Percentiles rank a stretch among this genome's conserved stretches.
These are phyloP conservation scores for Erinaceus europaeus DNA, from an alignment of 2,113 vertebrate genomes.

Conservation along the genomic window DNA sequence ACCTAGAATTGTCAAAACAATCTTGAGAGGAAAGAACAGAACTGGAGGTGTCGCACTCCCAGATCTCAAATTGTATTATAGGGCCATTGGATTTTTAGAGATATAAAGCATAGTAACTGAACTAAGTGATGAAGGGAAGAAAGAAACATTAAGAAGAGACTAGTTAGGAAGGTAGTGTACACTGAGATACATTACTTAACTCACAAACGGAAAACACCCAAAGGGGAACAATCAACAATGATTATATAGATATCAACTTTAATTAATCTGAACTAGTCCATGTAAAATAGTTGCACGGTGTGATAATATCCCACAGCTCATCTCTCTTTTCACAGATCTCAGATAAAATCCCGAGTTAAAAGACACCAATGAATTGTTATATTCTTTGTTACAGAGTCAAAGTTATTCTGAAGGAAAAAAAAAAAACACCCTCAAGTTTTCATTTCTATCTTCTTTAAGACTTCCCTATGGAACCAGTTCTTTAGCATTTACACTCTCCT, in stretches of 20 bases:
- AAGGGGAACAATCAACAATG: neutral
- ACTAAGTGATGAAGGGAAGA: neutral
- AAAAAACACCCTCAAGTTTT: neutral
- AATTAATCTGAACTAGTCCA: neutral
- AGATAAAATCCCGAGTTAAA: neutral
- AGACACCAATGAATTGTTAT: neutral
- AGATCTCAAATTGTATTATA: too few relatives aligned
- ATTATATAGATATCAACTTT: neutral
- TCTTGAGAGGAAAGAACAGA: too few relatives aligned
- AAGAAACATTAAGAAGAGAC: neutral
- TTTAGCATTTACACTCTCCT: neutral
- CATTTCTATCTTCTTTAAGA: neutral
- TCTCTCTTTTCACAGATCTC: neutral
- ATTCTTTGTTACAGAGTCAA: conserved; percentile 1
- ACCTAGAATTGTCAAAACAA: too few relatives aligned
- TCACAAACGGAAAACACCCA: neutral
- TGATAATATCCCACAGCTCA: neutral
- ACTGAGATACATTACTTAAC: neutral
- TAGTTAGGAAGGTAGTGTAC: neutral
- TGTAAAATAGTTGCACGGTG: too few relatives aligned
- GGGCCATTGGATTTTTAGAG: too few relatives aligned
- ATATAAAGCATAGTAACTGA: neutral
- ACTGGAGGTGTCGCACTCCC: too few relatives aligned
- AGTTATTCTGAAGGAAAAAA: neutral
- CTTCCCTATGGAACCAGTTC: neutral